Base-by-base conservation (phyloP, 2,888 invertebrate genomes). In the Parthenolecanium corni region DNA sequence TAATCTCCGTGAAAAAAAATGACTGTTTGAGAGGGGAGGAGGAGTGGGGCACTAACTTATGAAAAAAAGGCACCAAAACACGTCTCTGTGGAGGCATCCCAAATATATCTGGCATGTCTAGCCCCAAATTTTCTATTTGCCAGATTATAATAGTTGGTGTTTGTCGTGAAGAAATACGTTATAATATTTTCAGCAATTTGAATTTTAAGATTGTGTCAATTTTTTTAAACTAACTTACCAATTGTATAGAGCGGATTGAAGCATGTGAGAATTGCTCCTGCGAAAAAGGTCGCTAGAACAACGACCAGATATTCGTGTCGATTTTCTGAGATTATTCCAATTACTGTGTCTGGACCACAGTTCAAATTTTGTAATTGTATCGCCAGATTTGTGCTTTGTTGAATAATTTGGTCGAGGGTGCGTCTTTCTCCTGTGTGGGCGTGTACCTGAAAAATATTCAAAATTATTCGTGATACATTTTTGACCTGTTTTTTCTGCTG, bases 261-360 rank as follows among this genome's bases (percentile, higher is more conserved):
- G 0, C 85, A 82, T 1, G 86, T 85, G 6, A 83, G 78, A 9
- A 81, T 70, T 1, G 83, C 76, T 1, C 85, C 85, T 51, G 85
- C 85, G 68, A 82, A 81, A 36, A 84, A 69, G 38, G 80, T 77
- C 0, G 85, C 89, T 69, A 86, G 70, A n/a, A 80, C 71, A 1
- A 81, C 79, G 20, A 86, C 75, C 0, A 83, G 80, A 70, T 79
- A 85, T 73, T 89, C 89, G 0, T 89, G 87, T 23, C 83, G 70
- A 71, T 90, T 89, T 1, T 87, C 86, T 62, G 86, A 70, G 70
- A 85, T 42, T 3, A 62, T 40, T 44, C 38, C 51, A 1, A 62
- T 23, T 3, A 62, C 44, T 11, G 25, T 18, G 4, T 36, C 25
- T 16, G 51, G 16, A 24, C 38, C 36, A 42, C 51, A 18, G 1